Evolutionary conservation across 2,888 invertebrate genomes (phyloP).

Genomic region (Druceiella hillmani): DNA sequence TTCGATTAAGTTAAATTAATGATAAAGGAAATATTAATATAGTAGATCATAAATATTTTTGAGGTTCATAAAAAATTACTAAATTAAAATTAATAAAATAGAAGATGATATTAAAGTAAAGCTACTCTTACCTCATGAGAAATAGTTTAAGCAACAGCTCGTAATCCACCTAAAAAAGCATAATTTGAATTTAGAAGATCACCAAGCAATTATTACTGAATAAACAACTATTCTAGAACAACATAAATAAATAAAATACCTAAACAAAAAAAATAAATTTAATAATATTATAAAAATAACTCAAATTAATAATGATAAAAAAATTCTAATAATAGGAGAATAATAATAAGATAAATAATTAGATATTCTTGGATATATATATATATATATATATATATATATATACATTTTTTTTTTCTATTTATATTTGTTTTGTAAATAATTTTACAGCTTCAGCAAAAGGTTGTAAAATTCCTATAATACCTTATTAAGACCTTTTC

Average conservation of each 20-base stretch:
- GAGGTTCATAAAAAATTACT: conserved; percentile 34
- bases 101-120: conserved; percentile 47
- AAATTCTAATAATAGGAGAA: conserved; percentile 44
- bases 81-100: conserved; percentile 40
- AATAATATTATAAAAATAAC: conserved; percentile 39
- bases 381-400: no score
- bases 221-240: conserved; percentile 53
- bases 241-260: conserved; percentile 49
- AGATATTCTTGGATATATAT: conserved; percentile 38
- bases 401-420: no score
- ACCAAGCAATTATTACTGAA: conserved; percentile 50
- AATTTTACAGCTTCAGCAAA: conserved; percentile 59
- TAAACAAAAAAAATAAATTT: conserved; percentile 38
- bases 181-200: conserved; percentile 59
- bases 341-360: conserved; percentile 49
- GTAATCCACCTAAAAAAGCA: conserved; percentile 53
- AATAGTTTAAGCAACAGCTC: conserved; percentile 57
- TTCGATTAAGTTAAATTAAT: conserved; percentile 51
- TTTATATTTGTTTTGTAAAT: conserved; percentile 56
- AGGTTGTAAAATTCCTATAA: conserved; percentile 53
- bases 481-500: conserved; percentile 60
- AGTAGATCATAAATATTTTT: conserved; percentile 37
- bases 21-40: conserved; percentile 37
- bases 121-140: conserved; percentile 59
- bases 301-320: conserved; percentile 46